Conservation (phyloP, 2,888 invertebrate genomes). For the Eristalis intricaria region DNA sequence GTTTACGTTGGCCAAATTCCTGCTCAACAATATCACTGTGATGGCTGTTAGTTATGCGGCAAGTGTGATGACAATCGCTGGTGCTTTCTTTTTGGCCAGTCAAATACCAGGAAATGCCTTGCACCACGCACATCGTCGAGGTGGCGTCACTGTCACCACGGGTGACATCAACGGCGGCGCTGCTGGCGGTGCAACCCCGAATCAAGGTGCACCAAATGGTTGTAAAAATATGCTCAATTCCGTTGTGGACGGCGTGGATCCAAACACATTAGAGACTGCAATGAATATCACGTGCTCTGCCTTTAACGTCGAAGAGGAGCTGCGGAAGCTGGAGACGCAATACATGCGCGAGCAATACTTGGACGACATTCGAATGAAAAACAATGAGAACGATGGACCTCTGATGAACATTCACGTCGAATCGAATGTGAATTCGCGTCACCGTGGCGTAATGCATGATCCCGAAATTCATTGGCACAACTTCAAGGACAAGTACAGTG, state of each 20-base stretch:
- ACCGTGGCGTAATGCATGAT: slow-evolving; percentile 60
- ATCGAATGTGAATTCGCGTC: slow-evolving; percentile 52
- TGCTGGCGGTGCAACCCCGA: slow-evolving; percentile 22
- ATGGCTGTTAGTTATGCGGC: slow-evolving; percentile 80
- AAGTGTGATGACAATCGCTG: slow-evolving; percentile 80
- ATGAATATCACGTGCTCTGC: slow-evolving; percentile 73
- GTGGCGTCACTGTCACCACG: slow-evolving; percentile 44
- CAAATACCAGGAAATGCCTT: slow-evolving; percentile 82
- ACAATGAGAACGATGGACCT: slow-evolving; percentile 73
- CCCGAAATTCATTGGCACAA: slow-evolving; percentile 75
- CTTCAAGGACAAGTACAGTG: slow-evolving; percentile 77
- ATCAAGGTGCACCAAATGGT: slow-evolving; percentile 37
- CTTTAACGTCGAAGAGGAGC: slow-evolving; percentile 78
- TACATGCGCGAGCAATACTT: slow-evolving; percentile 76
- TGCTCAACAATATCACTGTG: slow-evolving; percentile 78
- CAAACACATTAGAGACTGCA: slow-evolving; percentile 42
- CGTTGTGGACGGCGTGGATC: slow-evolving; percentile 20
- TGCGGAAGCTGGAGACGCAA: slow-evolving; percentile 77
- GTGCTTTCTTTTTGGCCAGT: slow-evolving; percentile 82
- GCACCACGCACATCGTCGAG: slow-evolving; percentile 72
- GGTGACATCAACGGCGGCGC: neutral
- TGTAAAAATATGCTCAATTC: slow-evolving; percentile 53
- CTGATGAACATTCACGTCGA: slow-evolving; percentile 56
- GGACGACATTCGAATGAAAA: slow-evolving; percentile 73
- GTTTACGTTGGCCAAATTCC: slow-evolving; percentile 78